Conservation (phyloP, 2,888 invertebrate species). For the Stenchaetothrips biformis region DNA sequence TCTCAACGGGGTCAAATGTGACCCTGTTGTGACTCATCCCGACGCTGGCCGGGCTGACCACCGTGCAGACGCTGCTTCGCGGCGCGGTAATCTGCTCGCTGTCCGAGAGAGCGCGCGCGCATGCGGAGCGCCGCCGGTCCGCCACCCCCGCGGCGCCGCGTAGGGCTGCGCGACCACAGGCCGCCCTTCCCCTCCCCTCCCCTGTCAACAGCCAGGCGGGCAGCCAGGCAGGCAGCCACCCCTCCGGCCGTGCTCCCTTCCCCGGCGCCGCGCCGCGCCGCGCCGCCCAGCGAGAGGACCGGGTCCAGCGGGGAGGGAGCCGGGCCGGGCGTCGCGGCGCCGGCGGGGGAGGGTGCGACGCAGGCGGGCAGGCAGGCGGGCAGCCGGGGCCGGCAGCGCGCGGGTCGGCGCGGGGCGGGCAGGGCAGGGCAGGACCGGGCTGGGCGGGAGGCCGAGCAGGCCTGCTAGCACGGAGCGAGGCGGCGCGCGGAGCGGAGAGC, state of each 20-base stretch:
- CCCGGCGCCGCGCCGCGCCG: not conserved
- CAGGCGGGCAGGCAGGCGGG: not conserved
- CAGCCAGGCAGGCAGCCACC: not conserved
- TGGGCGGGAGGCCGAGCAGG: not conserved
- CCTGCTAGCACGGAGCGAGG: not conserved
- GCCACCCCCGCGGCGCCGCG: not conserved
- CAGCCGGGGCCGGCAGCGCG: not conserved
- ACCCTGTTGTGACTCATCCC: no score
- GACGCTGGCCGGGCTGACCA: not conserved
- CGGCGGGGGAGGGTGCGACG: not conserved
- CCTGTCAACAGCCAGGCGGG: not conserved
- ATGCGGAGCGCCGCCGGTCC: not conserved
- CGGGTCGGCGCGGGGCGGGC: not conserved
- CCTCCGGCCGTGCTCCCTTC: slow-evolving; percentile 1
- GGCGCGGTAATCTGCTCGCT: not conserved
- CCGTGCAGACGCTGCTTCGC: not conserved
- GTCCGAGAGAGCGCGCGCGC: slow-evolving; percentile 19
- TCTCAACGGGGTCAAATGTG: no score
- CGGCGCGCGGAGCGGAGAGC: not conserved
- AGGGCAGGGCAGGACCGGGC: slow-evolving; percentile 15
- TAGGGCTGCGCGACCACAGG: slow-evolving; percentile 6
- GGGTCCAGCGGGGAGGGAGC: slow-evolving; percentile 19
- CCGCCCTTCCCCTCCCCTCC: not conserved
- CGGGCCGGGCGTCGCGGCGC: not conserved
- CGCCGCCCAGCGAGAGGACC: not conserved